Percentiles rank a stretch among this genome's conserved stretches.
Evolutionary conservation across 1,140 invertebrate species (phyloP).

Genomic region (Drosophila orena): DNA sequence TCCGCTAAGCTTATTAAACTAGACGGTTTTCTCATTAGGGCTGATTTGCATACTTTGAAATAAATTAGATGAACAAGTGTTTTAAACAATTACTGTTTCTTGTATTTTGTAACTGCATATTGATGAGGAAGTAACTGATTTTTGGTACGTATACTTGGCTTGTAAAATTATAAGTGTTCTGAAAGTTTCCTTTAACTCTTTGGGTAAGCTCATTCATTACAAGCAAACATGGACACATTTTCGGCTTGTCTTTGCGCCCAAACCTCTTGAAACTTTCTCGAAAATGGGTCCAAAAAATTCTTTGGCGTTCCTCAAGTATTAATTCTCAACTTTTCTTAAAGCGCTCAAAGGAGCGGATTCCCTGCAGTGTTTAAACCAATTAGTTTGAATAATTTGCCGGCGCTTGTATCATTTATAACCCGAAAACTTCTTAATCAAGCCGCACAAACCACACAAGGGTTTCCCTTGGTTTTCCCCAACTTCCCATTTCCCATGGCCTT

Average conservation of each 20-base stretch:
- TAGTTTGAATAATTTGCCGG: slow-evolving; percentile 47
- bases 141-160: neutral
- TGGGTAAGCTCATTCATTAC: neutral
- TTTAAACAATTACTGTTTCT: neutral
- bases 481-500: slow-evolving; percentile 1
- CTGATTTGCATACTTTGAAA: slow-evolving; percentile 21
- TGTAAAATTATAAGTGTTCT: neutral
- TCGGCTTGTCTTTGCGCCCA: neutral
- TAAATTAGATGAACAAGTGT: slow-evolving; percentile 12
- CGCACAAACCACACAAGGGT: slow-evolving; percentile 39
- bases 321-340: slow-evolving; percentile 22
- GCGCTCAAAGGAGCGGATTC: slow-evolving; percentile 11
- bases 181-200: neutral
- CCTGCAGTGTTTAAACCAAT: slow-evolving; percentile 43
- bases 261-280: slow-evolving; percentile 1
- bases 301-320: slow-evolving; percentile 11
- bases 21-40: neutral
- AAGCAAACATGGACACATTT: neutral
- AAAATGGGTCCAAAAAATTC: slow-evolving; percentile 11
- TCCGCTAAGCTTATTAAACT: slow-evolving; percentile 16
- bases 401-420: slow-evolving; percentile 51
- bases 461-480: slow-evolving; percentile 5
- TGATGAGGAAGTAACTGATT: neutral
- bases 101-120: slow-evolving; percentile 14
- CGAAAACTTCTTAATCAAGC: slow-evolving; percentile 51